Conservation (phyloP, 2,113 vertebrate species). For the Dissostichus mawsoni region DNA sequence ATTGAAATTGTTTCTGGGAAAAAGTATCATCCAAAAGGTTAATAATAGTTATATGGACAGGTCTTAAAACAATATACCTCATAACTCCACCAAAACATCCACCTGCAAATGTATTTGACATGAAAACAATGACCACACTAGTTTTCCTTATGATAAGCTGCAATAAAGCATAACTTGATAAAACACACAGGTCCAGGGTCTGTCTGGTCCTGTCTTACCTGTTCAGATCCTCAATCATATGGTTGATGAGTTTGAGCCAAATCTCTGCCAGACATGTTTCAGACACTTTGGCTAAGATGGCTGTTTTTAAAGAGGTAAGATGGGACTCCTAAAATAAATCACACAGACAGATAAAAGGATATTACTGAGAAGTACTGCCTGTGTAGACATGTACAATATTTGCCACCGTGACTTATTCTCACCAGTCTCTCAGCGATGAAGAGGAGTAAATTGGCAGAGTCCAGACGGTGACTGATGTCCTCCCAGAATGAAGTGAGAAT, state of each 20-base stretch:
- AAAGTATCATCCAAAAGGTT: too few relatives aligned
- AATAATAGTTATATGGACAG: too few relatives aligned
- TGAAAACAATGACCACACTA: background rate
- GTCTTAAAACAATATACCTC: too few relatives aligned
- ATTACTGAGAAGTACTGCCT: background rate
- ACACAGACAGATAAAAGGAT: slow-evolving; percentile 8
- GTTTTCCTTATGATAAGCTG: background rate
- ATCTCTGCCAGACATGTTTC: slow-evolving; percentile 85
- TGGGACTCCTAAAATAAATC: slow-evolving; percentile 88
- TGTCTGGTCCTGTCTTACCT: slow-evolving; percentile 64
- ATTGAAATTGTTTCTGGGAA: background rate
- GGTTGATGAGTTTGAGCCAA: slow-evolving; percentile 91
- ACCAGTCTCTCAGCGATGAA: slow-evolving; percentile 89
- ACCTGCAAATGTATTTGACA: background rate
- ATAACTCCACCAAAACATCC: too few relatives aligned
- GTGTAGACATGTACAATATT: background rate
- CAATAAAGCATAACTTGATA: background rate
- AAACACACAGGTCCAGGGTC: background rate
- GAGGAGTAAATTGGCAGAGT: slow-evolving; percentile 89
- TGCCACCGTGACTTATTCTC: slow-evolving; percentile 61
- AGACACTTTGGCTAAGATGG: slow-evolving; percentile 87
- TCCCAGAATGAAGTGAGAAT: slow-evolving; percentile 96
- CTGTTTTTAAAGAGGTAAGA: slow-evolving; percentile 87
- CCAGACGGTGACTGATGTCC: slow-evolving; percentile 94
- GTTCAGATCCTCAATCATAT: slow-evolving; percentile 88